Base-by-base conservation (phyloP, 2,888 invertebrate species). In the Dasysyrphus tricinctus region DNA sequence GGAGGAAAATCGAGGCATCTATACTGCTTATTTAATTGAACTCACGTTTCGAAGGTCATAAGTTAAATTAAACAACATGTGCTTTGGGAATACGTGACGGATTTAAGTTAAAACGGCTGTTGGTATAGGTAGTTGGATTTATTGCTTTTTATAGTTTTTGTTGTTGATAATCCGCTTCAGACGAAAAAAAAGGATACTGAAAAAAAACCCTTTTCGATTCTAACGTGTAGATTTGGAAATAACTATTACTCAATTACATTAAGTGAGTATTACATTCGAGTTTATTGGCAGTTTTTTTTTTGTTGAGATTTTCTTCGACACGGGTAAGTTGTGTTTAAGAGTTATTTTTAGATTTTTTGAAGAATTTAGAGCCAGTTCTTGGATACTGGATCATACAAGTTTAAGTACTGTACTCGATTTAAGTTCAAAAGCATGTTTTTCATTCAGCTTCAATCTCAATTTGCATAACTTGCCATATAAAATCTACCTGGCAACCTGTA, bases 11-110 rank as follows among this genome's bases (percentile, higher is more conserved):
- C 47, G 8, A 6, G 32, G 65, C n/a, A 47, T 34, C 34, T 49
- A 7, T 32, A 49, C n/a, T n/a, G 49, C 16, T 49, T 19, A 65
- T 65, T 49, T 49, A 65, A 49, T 49, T 65, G 65, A 49, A 65
- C 47, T 49, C 65, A 65, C 65, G 65, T 65, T 65, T 49, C 49
- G 16, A 65, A 63, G 65, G 69, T 80, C 65, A 59, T 77, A 63
- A 63, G 69, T 56, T 74, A 78, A 77, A 63, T 63, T 74, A 85
- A 85, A 85, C 74, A 81, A 85, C 85, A 85, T 85, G 70, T 85
- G 80, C 73, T 85, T 78, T 69, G 54, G 42, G 47, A 57, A 56
- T 80, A 85, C 85, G 85, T 85, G 85, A 80, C 80, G 74, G 77
- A 73, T 80, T 85, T 77, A 39, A 59, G 59, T 7, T 37, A 39